Conservation (phyloP, 2,797 vertebrate genomes). For the Meriones psammophilus region DNA sequence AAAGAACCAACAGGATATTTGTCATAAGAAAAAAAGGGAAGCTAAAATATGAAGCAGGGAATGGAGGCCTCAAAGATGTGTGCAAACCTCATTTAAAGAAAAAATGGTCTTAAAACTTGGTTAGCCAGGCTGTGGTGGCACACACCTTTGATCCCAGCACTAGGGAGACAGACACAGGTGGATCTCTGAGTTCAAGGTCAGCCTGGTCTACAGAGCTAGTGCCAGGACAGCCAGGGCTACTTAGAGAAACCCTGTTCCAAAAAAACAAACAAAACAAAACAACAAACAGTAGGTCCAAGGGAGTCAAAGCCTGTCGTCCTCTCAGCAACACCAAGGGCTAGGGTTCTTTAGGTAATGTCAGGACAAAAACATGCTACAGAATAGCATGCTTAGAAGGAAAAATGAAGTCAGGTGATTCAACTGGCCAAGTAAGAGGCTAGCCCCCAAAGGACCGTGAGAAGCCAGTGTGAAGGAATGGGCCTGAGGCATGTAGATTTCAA, state of each 20-base stretch:
- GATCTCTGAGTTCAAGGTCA: too few species aligned
- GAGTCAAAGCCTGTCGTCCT: not conserved
- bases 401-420: not conserved
- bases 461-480: not conserved
- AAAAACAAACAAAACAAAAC: too few species aligned
- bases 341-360: not conserved
- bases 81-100: not conserved
- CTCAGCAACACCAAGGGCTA: not conserved
- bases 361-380: not conserved
- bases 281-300: too few species aligned
- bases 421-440: not conserved
- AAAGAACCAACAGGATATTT: slow-evolving; percentile 41
- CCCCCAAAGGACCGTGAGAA: not conserved
- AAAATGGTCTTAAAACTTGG: not conserved
- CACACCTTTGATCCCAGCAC: too few species aligned
- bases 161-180: too few species aligned
- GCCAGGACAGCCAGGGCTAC: too few species aligned
- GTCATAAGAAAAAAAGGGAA: slow-evolving; percentile 73
- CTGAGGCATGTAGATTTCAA: not conserved
- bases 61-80: not conserved
- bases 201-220: too few species aligned
- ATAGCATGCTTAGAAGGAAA: not conserved
- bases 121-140: too few species aligned
- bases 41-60: not conserved
- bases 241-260: too few species aligned